Conservation (phyloP, 2,888 invertebrate species). For the Pegoplata infirma region DNA sequence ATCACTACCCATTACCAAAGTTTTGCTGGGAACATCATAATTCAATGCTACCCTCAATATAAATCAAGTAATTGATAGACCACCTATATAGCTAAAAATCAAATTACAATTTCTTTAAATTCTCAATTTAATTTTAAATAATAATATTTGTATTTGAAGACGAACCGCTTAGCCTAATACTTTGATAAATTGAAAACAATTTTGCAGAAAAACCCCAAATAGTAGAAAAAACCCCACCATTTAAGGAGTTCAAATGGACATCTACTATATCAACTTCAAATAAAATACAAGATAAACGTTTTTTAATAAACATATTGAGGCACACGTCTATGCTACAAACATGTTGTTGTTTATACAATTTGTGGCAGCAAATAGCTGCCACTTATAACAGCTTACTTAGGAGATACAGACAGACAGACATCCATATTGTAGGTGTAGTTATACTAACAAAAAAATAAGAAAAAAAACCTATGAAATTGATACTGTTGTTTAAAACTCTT, state of each 20-base stretch:
- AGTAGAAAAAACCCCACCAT: constrained; percentile 27
- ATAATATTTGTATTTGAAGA: background rate
- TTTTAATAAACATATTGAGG: constrained; percentile 52
- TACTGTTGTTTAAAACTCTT: constrained; percentile 34
- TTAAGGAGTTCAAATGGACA: constrained; percentile 43
- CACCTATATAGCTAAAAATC: no score
- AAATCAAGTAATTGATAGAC: no score
- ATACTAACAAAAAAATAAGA: constrained; percentile 27
- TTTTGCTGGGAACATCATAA: no score
- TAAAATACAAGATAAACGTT: constrained; percentile 45
- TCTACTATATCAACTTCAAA: constrained; percentile 38
- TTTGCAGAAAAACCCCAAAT: constrained; percentile 7
- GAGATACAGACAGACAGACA: no score
- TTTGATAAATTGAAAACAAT: constrained; percentile 53
- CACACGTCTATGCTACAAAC: constrained; percentile 45
- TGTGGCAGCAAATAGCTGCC: constrained; percentile 61
- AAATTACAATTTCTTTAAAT: no score
- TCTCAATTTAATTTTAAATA: no score
- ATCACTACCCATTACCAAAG: no score
- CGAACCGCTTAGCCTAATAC: background rate
- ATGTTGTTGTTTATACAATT: constrained; percentile 54
- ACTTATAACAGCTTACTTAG: constrained; percentile 64
- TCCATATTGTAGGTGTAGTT: background rate
- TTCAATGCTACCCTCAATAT: no score
- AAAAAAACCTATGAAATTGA: constrained; percentile 25